phyloP scores from a whole-genome alignment of 2,797 vertebrate genomes.

The Sebastes dallii region DNA sequence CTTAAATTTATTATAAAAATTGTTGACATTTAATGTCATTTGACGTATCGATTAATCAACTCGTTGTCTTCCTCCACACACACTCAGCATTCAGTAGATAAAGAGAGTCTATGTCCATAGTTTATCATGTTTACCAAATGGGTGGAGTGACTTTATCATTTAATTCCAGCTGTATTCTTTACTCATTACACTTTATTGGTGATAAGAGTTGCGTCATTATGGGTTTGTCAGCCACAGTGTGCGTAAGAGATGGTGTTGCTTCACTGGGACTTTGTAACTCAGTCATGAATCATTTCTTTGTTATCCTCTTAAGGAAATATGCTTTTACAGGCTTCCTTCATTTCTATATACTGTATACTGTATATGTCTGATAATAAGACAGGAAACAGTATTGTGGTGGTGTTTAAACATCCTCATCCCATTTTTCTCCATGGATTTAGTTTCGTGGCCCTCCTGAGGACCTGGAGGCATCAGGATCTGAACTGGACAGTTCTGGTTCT shows the following conservation, averaged over 20 bases:
- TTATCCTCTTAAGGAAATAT: background rate
- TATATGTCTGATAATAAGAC: background rate
- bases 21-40: background rate
- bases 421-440: constrained; percentile 25
- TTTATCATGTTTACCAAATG: background rate
- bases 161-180: background rate
- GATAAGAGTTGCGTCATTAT: constrained; percentile 1
- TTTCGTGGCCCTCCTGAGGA: constrained; percentile 73
- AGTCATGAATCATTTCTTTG: constrained; percentile 23
- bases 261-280: constrained; percentile 42
- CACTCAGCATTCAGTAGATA: background rate
- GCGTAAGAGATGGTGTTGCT: background rate
- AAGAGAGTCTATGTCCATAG: too few species aligned
- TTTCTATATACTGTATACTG: background rate
- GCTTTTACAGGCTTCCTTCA: background rate
- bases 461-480: constrained; percentile 84
- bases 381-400: background rate
- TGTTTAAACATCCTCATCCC: background rate
- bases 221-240: constrained; percentile 4
- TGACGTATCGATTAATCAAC: background rate
- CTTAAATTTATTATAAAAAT: too few species aligned
- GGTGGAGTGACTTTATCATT: background rate
- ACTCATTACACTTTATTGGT: constrained; percentile 22
- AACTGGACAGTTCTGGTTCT: constrained; percentile 77
- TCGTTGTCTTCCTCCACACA: background rate